Conservation (phyloP, 1,140 invertebrate genomes). For the Asbolus verrucosus region DNA sequence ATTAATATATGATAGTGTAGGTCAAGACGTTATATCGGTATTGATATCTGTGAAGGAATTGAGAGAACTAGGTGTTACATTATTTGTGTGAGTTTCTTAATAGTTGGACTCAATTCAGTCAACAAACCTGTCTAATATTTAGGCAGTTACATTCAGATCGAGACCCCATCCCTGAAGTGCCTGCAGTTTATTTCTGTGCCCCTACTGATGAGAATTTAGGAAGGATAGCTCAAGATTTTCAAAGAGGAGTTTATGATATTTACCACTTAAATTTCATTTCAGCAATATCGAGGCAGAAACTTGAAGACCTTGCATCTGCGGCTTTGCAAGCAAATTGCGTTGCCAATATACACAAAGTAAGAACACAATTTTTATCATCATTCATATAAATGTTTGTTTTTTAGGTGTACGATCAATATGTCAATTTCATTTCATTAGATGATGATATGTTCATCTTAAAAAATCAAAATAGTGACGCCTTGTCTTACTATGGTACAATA, state of each 20-base stretch:
- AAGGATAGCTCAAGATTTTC: slow-evolving; percentile 92
- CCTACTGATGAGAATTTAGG: slow-evolving; percentile 98
- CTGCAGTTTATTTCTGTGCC: slow-evolving; percentile 97
- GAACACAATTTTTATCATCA: slow-evolving; percentile 34
- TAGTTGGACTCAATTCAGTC: neutral
- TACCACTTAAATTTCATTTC: slow-evolving; percentile 99
- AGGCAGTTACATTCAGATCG: slow-evolving; percentile 93
- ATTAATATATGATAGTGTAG: slow-evolving; percentile 94
- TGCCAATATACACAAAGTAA: slow-evolving; percentile 90
- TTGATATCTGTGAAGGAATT: slow-evolving; percentile 96
- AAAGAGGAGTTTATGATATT: slow-evolving; percentile 92
- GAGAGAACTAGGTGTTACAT: slow-evolving; percentile 94
- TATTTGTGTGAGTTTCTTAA: slow-evolving; percentile 86
- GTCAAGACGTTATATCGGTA: slow-evolving; percentile 98
- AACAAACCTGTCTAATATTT: slow-evolving; percentile 57
- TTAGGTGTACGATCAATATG: slow-evolving; percentile 94
- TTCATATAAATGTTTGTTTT: slow-evolving; percentile 38
- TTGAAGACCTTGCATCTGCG: slow-evolving; percentile 95
- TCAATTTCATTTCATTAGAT: slow-evolving; percentile 98
- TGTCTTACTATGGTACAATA: slow-evolving; percentile 91
- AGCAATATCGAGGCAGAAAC: slow-evolving; percentile 91
- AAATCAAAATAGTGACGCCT: slow-evolving; percentile 89
- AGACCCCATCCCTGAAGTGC: slow-evolving; percentile 97
- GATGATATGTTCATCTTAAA: slow-evolving; percentile 97
- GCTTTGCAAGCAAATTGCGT: slow-evolving; percentile 91